These are phyloP conservation scores for Parthenolecanium corni DNA, from an alignment of 2,888 invertebrate genomes.

Conservation along the genomic window DNA sequence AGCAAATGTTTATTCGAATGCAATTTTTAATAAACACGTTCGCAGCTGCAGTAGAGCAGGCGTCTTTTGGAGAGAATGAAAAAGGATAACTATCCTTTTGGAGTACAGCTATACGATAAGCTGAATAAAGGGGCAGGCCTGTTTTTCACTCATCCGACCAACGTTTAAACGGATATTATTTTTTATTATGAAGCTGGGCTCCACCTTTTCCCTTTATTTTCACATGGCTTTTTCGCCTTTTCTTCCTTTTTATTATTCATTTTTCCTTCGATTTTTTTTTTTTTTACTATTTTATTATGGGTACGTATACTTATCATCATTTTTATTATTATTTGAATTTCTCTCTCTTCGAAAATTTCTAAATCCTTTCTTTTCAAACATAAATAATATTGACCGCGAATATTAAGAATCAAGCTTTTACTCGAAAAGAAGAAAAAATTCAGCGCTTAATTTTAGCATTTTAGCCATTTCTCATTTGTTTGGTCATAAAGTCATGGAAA, in stretches of 20 bases:
- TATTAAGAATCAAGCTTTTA: too few species aligned
- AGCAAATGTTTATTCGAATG: too few species aligned
- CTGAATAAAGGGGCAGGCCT: constrained; percentile 25
- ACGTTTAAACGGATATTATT: constrained; percentile 28
- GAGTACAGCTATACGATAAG: constrained; percentile 8
- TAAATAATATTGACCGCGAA: too few species aligned
- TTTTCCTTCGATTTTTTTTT: too few species aligned
- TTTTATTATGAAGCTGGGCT: constrained; percentile 24
- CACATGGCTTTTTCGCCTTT: not conserved
- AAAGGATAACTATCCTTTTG: not conserved
- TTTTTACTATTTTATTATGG: too few species aligned
- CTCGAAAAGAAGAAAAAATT: too few species aligned
- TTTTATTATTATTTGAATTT: constrained; percentile 1
- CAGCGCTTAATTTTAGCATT: too few species aligned
- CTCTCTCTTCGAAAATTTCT: not conserved
- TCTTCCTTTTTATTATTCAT: not conserved
- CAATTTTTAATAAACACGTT: too few species aligned
- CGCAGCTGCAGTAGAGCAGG: not conserved
- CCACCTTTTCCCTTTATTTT: constrained; percentile 25
- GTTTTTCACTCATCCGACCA: constrained; percentile 29
- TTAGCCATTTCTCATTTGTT: too few species aligned
- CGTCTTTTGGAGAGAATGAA: not conserved
- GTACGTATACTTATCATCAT: too few species aligned
- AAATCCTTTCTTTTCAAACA: not conserved
- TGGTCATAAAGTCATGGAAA: too few species aligned